A percentile compares a stretch with the other conserved stretches of the same genome.
These are phyloP conservation scores for Mastomys coucha DNA, from an alignment of 2,113 vertebrate species.

Conservation along the genomic window DNA sequence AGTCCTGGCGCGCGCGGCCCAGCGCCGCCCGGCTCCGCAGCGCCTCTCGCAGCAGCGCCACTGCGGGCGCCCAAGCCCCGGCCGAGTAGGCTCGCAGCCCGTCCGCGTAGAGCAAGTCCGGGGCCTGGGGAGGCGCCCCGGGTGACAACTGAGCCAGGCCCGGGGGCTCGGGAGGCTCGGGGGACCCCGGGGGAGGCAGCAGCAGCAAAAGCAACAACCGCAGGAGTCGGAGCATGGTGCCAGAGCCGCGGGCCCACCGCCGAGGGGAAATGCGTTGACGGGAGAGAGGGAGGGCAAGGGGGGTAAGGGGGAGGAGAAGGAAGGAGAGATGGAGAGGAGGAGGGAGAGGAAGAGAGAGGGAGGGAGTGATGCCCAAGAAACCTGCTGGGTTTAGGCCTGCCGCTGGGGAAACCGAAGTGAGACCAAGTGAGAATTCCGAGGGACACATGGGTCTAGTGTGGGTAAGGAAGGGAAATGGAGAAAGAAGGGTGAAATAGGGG, in stretches of 20 bases:
- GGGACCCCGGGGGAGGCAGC: conserved; percentile 57
- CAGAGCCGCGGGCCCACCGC: neutral
- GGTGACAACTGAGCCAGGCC: conserved; percentile 64
- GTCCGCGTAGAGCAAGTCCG: conserved; percentile 92
- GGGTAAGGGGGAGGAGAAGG: neutral
- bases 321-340: conserved; percentile 33
- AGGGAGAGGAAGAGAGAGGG: neutral
- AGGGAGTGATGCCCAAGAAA: neutral
- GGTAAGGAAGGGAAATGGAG: neutral
- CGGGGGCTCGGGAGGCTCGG: conserved; percentile 66
- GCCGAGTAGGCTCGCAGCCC: conserved; percentile 93
- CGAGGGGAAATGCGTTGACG: neutral
- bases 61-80: conserved; percentile 91
- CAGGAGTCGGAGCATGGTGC: conserved; percentile 74
- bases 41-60: conserved; percentile 92
- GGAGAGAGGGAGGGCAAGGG: conserved; percentile 28
- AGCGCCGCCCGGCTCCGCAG: conserved; percentile 88
- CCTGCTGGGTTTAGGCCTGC: neutral
- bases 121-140: conserved; percentile 81
- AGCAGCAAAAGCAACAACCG: conserved; percentile 63
- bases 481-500: neutral
- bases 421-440: neutral
- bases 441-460: neutral
- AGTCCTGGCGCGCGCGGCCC: conserved; percentile 81
- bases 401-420: neutral